Base-by-base conservation (phyloP, 1,140 invertebrate species). In the Drosophila mayri region DNA sequence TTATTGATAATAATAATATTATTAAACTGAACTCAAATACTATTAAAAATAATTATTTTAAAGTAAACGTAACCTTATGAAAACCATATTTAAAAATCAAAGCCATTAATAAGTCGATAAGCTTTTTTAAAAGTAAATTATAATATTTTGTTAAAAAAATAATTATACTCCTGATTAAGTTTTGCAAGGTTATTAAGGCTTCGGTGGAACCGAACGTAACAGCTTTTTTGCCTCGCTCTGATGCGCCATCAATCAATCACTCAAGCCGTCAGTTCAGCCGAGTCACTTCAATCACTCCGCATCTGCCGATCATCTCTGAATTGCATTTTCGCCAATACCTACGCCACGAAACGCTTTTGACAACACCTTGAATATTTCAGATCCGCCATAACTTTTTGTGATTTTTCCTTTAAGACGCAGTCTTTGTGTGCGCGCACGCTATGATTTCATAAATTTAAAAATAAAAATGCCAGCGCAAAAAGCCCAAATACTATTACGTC, bases 381-480 rank as follows among this genome's bases (percentile, higher is more conserved):
- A 52, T 32, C 30, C 32, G 67, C 54, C 54, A 62, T 74, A 37
- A 50, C 30, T 75, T 59, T 54, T 59, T 54, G 52, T 46, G 32
- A 32, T 65, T 70, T 81, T 70, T 67, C 66, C 44, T 38, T 68
- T 66, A 25, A 28, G 60, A 49, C 44, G 43, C 22, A 30, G 35
- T 65, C 43, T 22, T 46, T 22, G 49, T 71, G 68, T 35, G 68
- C 44, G 66, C 28, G 37, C 22, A 50, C 37, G 65, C 66, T 72
- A 90, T 90, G 86, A 90, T 90, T 90, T 90, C 85, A 90, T 90
- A 90, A 85, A 79, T 90, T 76, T 90, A 85, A 67, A 87, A 70
- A 86, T 63, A 82, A 74, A 76, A 72, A 66, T 43, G 67, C 52
- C 58, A 71, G 76, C 60, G 76, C 49, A 58, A 70, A 79, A 55